Conservation (phyloP, 2,797 vertebrate species). For the Helarctos malayanus region DNA sequence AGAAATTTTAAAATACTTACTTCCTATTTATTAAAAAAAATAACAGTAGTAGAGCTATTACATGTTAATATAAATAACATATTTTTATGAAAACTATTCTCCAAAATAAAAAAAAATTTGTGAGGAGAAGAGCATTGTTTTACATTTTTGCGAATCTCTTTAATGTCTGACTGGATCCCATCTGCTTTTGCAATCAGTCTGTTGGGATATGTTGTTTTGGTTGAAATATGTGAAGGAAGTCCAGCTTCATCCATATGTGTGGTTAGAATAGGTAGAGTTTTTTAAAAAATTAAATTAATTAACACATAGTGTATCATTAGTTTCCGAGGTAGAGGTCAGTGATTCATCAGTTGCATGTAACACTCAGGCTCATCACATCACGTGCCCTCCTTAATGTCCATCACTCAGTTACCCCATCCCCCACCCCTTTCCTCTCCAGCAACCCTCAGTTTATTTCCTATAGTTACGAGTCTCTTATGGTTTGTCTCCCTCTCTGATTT, state of each 20-base stretch:
- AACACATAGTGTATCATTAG: not conserved
- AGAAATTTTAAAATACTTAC: not conserved
- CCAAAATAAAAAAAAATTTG: not conserved
- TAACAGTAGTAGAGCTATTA: not conserved
- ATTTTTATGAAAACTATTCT: constrained; percentile 23
- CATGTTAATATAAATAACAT: not conserved
- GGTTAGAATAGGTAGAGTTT: not conserved
- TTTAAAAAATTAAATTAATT: not conserved
- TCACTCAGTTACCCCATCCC: not conserved
- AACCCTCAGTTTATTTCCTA: too few species aligned
- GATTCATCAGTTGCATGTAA: not conserved
- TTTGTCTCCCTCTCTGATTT: too few species aligned
- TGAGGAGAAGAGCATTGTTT: not conserved
- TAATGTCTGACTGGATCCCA: constrained; percentile 26
- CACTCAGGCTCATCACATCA: not conserved
- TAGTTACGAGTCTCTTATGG: too few species aligned
- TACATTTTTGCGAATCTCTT: not conserved
- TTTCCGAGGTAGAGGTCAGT: not conserved
- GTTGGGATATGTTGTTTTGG: constrained; percentile 53
- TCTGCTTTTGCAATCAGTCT: constrained; percentile 27
- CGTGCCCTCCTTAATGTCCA: not conserved
- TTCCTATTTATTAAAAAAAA: constrained; percentile 37
- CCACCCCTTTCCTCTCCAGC: too few species aligned
- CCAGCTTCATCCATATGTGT: not conserved
- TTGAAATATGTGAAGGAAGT: constrained; percentile 65